A percentile compares a stretch with the other conserved stretches of the same genome.
These are phyloP conservation scores for Euplexia lucipara DNA, from an alignment of 2,888 invertebrate genomes.

Conservation along the genomic window DNA sequence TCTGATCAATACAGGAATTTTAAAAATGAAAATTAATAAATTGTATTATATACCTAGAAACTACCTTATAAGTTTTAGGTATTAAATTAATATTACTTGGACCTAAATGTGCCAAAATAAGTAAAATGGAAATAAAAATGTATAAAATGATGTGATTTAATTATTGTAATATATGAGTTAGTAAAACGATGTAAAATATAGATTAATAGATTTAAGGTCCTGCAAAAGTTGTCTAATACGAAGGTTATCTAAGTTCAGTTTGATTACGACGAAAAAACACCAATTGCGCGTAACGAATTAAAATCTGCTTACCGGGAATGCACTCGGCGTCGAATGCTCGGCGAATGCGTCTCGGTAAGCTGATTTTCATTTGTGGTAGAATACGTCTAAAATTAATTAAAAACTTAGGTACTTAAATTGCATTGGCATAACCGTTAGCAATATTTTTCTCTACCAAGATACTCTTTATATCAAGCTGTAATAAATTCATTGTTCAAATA, in stretches of 20 bases:
- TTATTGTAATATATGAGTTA: constrained; percentile 1
- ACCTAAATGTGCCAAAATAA: constrained; percentile 41
- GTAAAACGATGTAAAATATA: constrained; percentile 9
- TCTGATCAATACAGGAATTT: constrained; percentile 68
- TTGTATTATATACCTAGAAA: constrained; percentile 38
- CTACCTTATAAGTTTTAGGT: constrained; percentile 27
- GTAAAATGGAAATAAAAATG: constrained; percentile 28
- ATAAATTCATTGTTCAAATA: constrained; percentile 9
- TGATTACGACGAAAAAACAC: constrained; percentile 16
- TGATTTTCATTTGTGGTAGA: constrained; percentile 6
- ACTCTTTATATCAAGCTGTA: background rate
- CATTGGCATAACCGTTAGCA: background rate
- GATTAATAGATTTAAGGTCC: background rate
- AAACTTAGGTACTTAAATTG: background rate
- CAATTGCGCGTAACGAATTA: too few relatives aligned
- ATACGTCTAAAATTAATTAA: constrained; percentile 22
- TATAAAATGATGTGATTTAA: constrained; percentile 42
- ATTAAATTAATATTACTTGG: constrained; percentile 24
- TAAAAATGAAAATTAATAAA: constrained; percentile 50
- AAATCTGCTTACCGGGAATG: too few relatives aligned
- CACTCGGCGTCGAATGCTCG: too few relatives aligned
- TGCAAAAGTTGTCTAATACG: constrained; percentile 10
- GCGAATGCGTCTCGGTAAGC: constrained; percentile 31
- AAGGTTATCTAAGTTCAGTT: constrained; percentile 2
- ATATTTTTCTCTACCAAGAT: background rate